Conservation (phyloP, 1,140 invertebrate species). For the Zelostemma sp. region DNA sequence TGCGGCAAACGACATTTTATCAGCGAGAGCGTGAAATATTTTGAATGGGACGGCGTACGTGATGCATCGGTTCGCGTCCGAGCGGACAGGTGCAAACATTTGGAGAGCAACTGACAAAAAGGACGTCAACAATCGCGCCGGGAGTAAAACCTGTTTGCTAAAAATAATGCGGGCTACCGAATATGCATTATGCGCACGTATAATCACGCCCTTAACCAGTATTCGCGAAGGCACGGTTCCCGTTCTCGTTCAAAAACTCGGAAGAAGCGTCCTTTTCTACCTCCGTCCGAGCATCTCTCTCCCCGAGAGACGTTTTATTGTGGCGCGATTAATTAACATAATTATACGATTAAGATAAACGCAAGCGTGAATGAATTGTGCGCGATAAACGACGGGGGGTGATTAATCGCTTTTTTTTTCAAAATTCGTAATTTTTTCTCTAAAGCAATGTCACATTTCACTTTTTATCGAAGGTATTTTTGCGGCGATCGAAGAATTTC, state of each 20-base stretch:
- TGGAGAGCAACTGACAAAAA: slow-evolving; percentile 33
- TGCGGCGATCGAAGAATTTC: no score
- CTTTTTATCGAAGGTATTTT: no score
- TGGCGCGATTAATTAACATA: background rate
- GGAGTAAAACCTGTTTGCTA: slow-evolving; percentile 37
- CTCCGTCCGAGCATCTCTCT: background rate
- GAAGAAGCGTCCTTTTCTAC: background rate
- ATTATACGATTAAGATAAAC: background rate
- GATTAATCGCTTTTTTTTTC: background rate
- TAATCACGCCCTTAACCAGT: slow-evolving; percentile 8
- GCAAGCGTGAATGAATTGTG: background rate
- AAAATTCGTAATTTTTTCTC: no score
- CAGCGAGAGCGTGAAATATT: no score
- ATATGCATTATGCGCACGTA: slow-evolving; percentile 17
- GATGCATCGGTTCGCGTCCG: no score
- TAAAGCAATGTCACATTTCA: no score
- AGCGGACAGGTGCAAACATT: slow-evolving; percentile 40
- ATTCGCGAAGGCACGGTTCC: slow-evolving; percentile 4
- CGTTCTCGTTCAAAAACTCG: background rate
- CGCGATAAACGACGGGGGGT: background rate
- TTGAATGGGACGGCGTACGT: no score
- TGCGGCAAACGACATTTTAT: no score
- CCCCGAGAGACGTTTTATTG: background rate
- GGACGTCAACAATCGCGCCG: slow-evolving; percentile 17
- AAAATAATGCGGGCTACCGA: slow-evolving; percentile 40